Evolutionary conservation across 2,888 invertebrate genomes (phyloP).

Genomic region (Cephus pygmeus): DNA sequence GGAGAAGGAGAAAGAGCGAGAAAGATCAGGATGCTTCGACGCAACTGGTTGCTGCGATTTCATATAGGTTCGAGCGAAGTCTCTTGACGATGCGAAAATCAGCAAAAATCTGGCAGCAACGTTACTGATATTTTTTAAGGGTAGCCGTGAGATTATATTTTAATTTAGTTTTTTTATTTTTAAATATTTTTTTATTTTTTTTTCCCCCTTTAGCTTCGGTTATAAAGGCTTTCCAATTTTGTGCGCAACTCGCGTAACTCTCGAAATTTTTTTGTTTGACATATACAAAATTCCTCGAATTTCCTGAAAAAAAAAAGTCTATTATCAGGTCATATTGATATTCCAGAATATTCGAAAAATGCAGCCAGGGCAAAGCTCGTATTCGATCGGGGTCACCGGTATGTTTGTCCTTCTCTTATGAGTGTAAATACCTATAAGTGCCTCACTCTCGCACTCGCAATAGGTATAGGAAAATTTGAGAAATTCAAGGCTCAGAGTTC

Average conservation of each 20-base stretch:
- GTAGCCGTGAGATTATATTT: too few species aligned
- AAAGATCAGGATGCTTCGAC: neutral
- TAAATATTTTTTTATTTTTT: too few species aligned
- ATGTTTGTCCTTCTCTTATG: too few species aligned
- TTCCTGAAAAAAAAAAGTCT: neutral
- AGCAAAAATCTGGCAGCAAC: too few species aligned
- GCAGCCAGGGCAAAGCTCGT: too few species aligned
- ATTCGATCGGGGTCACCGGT: too few species aligned
- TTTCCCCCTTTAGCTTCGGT: neutral
- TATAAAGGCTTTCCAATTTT: neutral
- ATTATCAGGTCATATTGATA: neutral
- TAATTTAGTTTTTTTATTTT: too few species aligned
- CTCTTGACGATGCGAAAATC: too few species aligned
- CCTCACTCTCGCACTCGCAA: too few species aligned
- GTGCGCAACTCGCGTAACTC: neutral
- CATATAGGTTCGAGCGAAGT: neutral
- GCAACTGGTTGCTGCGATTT: constrained; percentile 5
- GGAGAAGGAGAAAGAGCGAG: neutral
- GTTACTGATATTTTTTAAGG: too few species aligned
- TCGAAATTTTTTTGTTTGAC: neutral
- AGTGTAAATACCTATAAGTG: too few species aligned
- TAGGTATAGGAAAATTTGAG: neutral
- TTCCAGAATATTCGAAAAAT: neutral
- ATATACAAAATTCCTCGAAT: neutral
- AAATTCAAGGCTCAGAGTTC: neutral